These are phyloP conservation scores for Narcine bancroftii DNA, from an alignment of 2,113 vertebrate species.

Conservation along the genomic window DNA sequence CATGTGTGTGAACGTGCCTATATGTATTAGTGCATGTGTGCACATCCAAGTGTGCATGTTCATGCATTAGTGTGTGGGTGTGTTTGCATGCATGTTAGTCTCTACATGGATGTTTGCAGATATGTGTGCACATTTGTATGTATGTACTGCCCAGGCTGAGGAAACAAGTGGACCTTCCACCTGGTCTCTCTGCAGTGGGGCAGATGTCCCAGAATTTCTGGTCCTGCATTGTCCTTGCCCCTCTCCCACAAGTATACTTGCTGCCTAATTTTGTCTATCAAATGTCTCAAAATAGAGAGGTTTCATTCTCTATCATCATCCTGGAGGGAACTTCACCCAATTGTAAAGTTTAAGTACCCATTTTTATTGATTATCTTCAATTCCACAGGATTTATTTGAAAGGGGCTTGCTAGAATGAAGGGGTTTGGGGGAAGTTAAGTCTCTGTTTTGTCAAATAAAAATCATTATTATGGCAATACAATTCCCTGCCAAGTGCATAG, in stretches of 20 bases:
- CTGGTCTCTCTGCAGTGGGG: not conserved
- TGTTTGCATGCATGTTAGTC: too few relatives aligned
- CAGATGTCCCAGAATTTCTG: not conserved
- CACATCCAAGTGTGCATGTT: too few relatives aligned
- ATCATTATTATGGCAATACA: not conserved
- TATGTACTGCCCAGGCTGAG: too few relatives aligned
- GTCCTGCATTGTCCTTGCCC: not conserved
- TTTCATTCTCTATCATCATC: not conserved
- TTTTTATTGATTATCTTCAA: not conserved
- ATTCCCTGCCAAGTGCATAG: not conserved
- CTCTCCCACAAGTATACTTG: too few relatives aligned
- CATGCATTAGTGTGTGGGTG: too few relatives aligned
- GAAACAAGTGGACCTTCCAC: too few relatives aligned
- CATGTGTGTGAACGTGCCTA: too few relatives aligned
- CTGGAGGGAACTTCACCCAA: not conserved
- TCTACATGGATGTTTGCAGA: too few relatives aligned
- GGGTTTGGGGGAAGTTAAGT: not conserved
- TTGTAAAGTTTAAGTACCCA: not conserved
- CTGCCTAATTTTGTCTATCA: not conserved
- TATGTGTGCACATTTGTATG: too few relatives aligned
- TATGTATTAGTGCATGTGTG: too few relatives aligned
- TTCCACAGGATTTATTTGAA: not conserved
- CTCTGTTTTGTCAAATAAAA: not conserved
- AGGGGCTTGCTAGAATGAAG: not conserved
- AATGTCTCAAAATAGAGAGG: not conserved